phyloP scores from a whole-genome alignment of 2,888 invertebrate genomes.

The Aphodius granarius region DNA sequence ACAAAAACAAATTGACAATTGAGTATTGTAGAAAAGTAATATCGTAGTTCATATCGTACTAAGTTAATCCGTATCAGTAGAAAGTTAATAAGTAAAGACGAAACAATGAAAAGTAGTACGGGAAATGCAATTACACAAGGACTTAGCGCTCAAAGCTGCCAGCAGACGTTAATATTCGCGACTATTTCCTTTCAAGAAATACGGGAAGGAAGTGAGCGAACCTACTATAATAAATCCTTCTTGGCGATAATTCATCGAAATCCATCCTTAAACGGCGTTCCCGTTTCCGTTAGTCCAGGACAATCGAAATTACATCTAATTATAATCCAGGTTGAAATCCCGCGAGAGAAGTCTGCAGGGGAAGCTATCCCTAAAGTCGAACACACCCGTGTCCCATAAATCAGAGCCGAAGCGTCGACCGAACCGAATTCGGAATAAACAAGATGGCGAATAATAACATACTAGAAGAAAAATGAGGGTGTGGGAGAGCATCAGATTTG shows the following conservation, averaged over 20 bases:
- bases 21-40: neutral
- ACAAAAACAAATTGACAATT: too few species aligned
- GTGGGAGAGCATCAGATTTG: neutral
- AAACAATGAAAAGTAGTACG: neutral
- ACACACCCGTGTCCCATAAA: neutral
- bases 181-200: neutral
- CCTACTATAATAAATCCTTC: neutral
- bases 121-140: neutral
- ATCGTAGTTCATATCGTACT: neutral
- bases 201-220: neutral
- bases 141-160: neutral
- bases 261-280: neutral
- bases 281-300: neutral
- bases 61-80: too few species aligned
- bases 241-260: slow-evolving; percentile 9
- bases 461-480: neutral
- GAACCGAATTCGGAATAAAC: neutral
- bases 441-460: neutral
- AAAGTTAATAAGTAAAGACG: too few species aligned
- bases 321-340: slow-evolving; percentile 8
- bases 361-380: slow-evolving; percentile 1
- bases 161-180: neutral
- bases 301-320: slow-evolving; percentile 12
- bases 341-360: neutral
- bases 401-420: neutral